A percentile compares a stretch with the other conserved stretches of the same genome.
phyloP scores from a whole-genome alignment of 2,113 vertebrate genomes.

The Catharus minimus region DNA sequence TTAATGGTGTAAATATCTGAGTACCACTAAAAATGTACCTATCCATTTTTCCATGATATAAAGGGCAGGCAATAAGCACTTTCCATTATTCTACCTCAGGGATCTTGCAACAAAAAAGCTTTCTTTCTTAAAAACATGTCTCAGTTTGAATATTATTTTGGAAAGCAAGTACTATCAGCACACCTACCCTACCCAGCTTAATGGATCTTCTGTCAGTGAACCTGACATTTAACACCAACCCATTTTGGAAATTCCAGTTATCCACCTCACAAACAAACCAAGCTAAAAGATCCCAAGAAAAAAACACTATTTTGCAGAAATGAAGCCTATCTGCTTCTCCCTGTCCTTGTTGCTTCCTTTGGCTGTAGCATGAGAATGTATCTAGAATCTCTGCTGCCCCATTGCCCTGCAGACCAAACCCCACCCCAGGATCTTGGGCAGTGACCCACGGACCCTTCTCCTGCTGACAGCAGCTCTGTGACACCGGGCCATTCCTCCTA shows the following conservation, averaged over 20 bases:
- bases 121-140: neutral
- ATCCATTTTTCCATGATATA: neutral
- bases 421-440: neutral
- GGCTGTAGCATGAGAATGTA: neutral
- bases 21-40: neutral
- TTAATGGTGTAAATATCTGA: neutral
- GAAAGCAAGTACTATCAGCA: neutral
- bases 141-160: neutral
- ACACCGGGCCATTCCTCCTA: neutral
- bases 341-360: neutral
- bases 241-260: neutral
- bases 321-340: neutral
- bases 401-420: fast-evolving
- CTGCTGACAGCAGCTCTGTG: neutral
- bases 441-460: fast-evolving
- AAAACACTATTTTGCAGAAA: neutral
- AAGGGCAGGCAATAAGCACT: neutral
- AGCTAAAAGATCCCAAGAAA: neutral
- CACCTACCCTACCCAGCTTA: neutral
- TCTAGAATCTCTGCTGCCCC: neutral
- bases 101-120: neutral
- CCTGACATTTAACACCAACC: neutral
- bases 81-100: neutral
- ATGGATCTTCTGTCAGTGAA: neutral
- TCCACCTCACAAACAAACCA: neutral